Conservation (phyloP, 2,888 invertebrate genomes). For the Spicauda simplicius region DNA sequence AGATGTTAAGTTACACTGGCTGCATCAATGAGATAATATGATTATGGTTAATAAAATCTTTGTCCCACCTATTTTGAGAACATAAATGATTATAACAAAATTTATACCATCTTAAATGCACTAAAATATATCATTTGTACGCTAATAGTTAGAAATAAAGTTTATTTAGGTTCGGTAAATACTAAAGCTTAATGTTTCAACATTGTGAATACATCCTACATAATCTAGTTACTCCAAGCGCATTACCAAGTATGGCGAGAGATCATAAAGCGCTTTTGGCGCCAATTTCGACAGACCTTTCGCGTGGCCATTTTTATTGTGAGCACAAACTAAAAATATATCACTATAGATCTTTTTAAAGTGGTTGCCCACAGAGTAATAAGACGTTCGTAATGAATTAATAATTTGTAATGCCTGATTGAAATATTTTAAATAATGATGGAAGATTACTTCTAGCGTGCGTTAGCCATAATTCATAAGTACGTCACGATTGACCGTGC, state of each 20-base stretch:
- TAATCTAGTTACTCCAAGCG: conserved; percentile 42
- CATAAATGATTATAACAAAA: no score
- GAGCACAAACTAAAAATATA: conserved; percentile 1
- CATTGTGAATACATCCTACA: conserved; percentile 7
- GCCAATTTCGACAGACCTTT: conserved; percentile 29
- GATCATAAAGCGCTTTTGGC: conserved; percentile 28
- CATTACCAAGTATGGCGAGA: conserved; percentile 42
- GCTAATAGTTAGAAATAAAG: no score
- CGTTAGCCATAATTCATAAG: conserved; percentile 12
- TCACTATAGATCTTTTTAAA: conserved; percentile 5
- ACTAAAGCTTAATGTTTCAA: no score
- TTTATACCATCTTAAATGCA: no score
- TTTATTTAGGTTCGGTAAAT: no score
- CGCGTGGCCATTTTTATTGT: conserved; percentile 15
- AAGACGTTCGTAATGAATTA: conserved; percentile 17
- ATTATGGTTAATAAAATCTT: no score
- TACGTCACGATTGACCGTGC: conserved; percentile 13
- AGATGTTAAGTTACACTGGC: no score
- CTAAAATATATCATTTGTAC: no score
- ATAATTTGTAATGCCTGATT: conserved; percentile 28
- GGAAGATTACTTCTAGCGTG: conserved; percentile 16
- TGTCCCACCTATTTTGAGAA: no score
- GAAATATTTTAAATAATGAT: conserved; percentile 24
- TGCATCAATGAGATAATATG: no score
- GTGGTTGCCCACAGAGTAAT: conserved; percentile 5